Base-by-base conservation (phyloP, 2,113 vertebrate species). In the Rhipidura dahli region DNA sequence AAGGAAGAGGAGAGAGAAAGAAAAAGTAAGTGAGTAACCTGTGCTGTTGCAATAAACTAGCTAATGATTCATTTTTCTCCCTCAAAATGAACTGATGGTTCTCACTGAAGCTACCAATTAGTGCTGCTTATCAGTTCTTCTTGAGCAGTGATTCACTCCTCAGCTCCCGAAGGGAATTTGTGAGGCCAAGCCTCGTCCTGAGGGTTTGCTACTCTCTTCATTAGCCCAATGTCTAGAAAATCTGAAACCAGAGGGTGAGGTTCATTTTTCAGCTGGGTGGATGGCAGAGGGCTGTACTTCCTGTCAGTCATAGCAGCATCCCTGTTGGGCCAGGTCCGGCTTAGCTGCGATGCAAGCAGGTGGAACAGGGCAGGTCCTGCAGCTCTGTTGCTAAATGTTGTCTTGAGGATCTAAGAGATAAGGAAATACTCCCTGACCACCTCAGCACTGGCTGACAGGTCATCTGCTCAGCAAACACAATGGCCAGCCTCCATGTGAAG, bases 371-470 rank as follows among this genome's bases (percentile, higher is more conserved):
- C 56, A 49, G 47, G 13, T 75, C 47, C 69, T n/a, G 61, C 65
- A 76, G 61, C 4, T 4, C 33, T 54, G 22, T 20, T 73, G 69
- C 50, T 63, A 39, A 50, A 39, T 30, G 9, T 44, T 37, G 16
- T 56, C 88, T 57, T 0, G 0, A 17, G 50, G 77, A 39, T 6
- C 1, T 4, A 8, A 61, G 51, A 51, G 40, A 37, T 19, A 33
- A 40, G 16, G 40, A 75, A 59, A 45, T 31, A 24, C 3, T 53
- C 54, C 63, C 37, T 5, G 4, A 13, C 8, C 64, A 31, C 5
- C 21, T 82, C 9, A 6, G 56, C 31, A 6, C 5, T 0, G 0
- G 19, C 40, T 44, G 37, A 30, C 37, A 70, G 73, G 14, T 27
- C 50, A 23, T 23, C 50, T 45, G 60, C 54, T 69, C 73, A 14